Base-by-base conservation (phyloP, 2,888 invertebrate genomes). In the Minunthozetes semirufus region DNA sequence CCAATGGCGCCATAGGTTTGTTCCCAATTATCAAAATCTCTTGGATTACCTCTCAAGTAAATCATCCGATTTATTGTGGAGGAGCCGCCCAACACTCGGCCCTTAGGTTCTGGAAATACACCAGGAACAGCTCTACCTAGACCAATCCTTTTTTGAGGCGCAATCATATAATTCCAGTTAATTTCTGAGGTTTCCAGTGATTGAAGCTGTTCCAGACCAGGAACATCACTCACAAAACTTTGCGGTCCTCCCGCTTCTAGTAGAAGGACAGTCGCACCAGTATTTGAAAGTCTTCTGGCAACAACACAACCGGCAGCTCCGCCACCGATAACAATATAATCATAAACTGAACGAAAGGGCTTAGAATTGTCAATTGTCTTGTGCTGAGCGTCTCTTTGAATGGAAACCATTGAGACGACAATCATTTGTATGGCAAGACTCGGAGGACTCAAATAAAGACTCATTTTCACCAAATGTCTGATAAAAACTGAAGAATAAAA, bases 21-120 rank as follows among this genome's bases (percentile, higher is more conserved):
- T 15, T 15, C 61, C 74, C 74, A 74, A 29, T 63, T 66, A 74
- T 74, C 68, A 13, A 42, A 68, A 29, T 66, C 66, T 9, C 42
- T 13, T 19, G 17, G 27, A 25, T 61, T 73, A n/a, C 63, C 63
- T 29, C 73, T 59, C 25, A n/a, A 66, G 17, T 68, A 74, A 15
- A 68, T 19, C 74, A 74, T 68, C 19, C 42, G 38, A 33, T 74
- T 74, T 3, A 74, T 74, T n/a, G 74, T 27, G 1, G 74, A 74
- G 6, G 74, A 66, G 17, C 74, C 74, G 29, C 74, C 74, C 27
- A 74, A 38, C 8, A 68, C 74, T 15, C 19, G 11, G 63, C 74
- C 74, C 42, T 38, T 74, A 13, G 42, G 46, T 17, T 74, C 66
- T n/a, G 25, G 6, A 9, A 9, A 25, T 0, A 73, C 38, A 22